Conservation (phyloP, 2,797 vertebrate species). For the Poecilia velifera region DNA sequence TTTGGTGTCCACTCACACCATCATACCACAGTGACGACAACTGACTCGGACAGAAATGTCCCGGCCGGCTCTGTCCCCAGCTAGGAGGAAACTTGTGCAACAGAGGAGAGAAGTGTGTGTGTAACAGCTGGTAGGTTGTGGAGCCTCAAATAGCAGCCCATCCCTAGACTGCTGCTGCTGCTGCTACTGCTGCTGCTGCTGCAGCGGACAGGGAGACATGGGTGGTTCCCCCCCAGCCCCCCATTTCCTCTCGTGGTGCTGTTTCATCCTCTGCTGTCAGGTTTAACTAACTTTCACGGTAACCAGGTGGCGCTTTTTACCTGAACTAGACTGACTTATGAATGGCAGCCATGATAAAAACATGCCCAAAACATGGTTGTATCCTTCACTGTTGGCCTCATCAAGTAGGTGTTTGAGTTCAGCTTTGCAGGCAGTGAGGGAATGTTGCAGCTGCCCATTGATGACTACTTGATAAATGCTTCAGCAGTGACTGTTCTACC, state of each 20-base stretch:
- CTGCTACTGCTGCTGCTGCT: constrained; percentile 40
- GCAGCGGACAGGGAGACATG: constrained; percentile 62
- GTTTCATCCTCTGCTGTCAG: constrained; percentile 63
- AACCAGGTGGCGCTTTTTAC: background rate
- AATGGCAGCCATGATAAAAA: background rate
- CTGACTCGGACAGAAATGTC: constrained; percentile 82
- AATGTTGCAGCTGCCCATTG: constrained; percentile 90
- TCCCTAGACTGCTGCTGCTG: constrained; percentile 63
- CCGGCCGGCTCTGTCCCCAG: constrained; percentile 79
- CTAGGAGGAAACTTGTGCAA: constrained; percentile 81
- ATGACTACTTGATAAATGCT: constrained; percentile 92
- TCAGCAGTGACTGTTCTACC: constrained; percentile 85
- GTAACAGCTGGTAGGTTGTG: constrained; percentile 89
- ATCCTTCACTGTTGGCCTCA: constrained; percentile 65
- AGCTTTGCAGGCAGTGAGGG: constrained; percentile 86
- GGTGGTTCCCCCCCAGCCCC: constrained; percentile 67
- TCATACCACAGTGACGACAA: constrained; percentile 77
- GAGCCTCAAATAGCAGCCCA: constrained; percentile 83
- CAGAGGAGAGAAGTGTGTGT: constrained; percentile 53
- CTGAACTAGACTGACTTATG: background rate
- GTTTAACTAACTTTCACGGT: constrained; percentile 46
- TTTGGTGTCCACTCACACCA: constrained; percentile 62
- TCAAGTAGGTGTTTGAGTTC: constrained; percentile 78
- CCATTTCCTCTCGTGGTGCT: constrained; percentile 65
- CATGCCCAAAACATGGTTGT: constrained; percentile 7